These are phyloP conservation scores for Synodontis membranacea DNA, from an alignment of 2,113 vertebrate species.

Conservation along the genomic window DNA sequence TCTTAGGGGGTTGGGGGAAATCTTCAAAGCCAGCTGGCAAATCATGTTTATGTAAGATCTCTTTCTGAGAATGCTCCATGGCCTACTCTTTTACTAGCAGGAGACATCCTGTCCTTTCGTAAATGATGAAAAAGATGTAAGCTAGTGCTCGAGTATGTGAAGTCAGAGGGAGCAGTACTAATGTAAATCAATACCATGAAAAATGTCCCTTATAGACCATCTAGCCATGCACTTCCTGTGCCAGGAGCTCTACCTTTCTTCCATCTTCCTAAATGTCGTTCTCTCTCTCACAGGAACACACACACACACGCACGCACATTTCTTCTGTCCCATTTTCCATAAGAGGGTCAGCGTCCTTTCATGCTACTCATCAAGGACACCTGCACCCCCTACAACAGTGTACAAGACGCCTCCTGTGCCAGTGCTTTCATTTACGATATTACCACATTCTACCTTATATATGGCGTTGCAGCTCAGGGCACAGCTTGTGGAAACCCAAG, in stretches of 20 bases:
- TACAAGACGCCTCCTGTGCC: constrained; percentile 52
- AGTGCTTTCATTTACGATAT: constrained; percentile 75
- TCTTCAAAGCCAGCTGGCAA: constrained; percentile 49
- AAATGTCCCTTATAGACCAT: constrained; percentile 30
- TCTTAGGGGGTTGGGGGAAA: constrained; percentile 42
- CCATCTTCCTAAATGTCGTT: not conserved
- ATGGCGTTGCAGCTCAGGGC: constrained; percentile 55
- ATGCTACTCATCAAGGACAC: constrained; percentile 66
- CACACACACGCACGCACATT: constrained; percentile 38
- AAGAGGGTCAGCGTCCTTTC: constrained; percentile 53
- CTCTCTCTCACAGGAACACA: constrained; percentile 6
- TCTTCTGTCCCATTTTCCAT: constrained; percentile 29
- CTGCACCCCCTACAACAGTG: constrained; percentile 41
- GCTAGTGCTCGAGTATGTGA: not conserved
- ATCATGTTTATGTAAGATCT: constrained; percentile 51
- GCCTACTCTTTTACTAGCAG: constrained; percentile 34
- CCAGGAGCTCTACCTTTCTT: constrained; percentile 27
- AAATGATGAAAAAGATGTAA: not conserved
- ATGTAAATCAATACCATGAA: not conserved
- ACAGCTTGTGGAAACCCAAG: constrained; percentile 24
- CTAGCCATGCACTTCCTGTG: constrained; percentile 17
- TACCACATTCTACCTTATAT: constrained; percentile 48
- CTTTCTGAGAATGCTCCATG: constrained; percentile 36
- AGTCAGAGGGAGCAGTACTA: constrained; percentile 8
- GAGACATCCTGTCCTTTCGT: constrained; percentile 5